Evolutionary conservation across 1,140 invertebrate genomes (phyloP).

Genomic region (Gryon sp.): DNA sequence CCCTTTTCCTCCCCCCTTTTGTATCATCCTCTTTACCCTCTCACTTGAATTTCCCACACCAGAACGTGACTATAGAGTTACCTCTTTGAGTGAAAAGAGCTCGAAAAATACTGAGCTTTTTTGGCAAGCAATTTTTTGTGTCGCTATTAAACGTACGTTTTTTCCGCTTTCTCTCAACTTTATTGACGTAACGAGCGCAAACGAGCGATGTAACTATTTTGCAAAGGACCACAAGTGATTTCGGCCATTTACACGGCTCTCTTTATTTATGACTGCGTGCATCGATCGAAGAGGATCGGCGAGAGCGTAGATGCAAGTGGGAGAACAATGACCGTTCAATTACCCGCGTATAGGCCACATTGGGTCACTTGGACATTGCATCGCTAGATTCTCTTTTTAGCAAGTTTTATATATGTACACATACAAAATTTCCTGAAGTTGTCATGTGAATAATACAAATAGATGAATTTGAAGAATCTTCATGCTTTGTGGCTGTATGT

Average conservation of each 20-base stretch:
- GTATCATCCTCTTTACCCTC: background rate
- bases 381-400: no score
- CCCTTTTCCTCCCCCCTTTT: no score
- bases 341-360: constrained; percentile 28
- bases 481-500: no score
- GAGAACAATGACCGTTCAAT: constrained; percentile 62
- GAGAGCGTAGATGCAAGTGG: constrained; percentile 9
- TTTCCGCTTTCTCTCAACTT: background rate
- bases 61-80: constrained; percentile 32
- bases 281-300: constrained; percentile 8
- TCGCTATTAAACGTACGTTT: background rate
- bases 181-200: no score
- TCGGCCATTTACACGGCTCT: background rate
- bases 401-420: no score
- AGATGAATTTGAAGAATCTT: no score
- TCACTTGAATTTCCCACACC: constrained; percentile 8
- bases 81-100: constrained; percentile 56
- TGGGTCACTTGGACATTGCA: constrained; percentile 61
- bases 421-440: no score
- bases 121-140: constrained; percentile 1
- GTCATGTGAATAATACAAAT: no score
- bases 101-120: constrained; percentile 66
- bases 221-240: constrained; percentile 15
- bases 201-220: no score
- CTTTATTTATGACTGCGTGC: constrained; percentile 15